Evolutionary conservation across 2,797 vertebrate species (phyloP), one percentile per base, ranked within the genome.

Genomic region (Vireo griseus): DNA sequence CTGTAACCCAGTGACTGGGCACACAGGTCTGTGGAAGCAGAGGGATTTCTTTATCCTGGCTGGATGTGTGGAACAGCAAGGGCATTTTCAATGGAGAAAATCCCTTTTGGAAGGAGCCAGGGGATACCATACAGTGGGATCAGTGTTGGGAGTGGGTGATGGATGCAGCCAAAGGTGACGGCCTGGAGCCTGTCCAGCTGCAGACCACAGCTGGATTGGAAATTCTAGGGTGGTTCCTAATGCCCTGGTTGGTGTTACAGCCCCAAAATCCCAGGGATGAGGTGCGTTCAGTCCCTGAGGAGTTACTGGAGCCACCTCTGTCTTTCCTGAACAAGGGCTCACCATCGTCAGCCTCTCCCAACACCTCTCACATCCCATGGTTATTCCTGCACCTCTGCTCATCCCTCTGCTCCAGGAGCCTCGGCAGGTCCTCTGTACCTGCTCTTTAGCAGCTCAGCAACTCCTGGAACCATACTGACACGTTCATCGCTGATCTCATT

Each of bases 351-450:
- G 11, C 74, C 50, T 17, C 62, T 58, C 55, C 55, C 15, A 4
- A 1, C 31, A 20, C 13, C 28, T 21, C 47, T 58, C 9, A 1
- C 12, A 12, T 14, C 33, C 44, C 21, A 1, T 10, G 4, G 73
- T 21, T 17, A 28, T 42, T 81, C n/a, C 77, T 52, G 54, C 42
- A 7, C 9, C 9, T 37, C 69, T 48, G 37, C 65, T n/a, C 6
- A 3, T 24, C 57, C 15, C 16, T 17, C 35, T 24, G 35, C 59
- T 3, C 11, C 4, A 7, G 0, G 2, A 75, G 51, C 3, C 1
- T 4, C 13, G 35, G 35, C 35, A 35, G 35, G 35, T 35, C 35
- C 79, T 20, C n/a, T 40, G 88, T 35, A 74, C 82, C 92, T 80
- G 72, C 75, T 78, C 55, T 18, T 55, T 26, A 14, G 52, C 11